Percentiles rank a stretch among this genome's conserved stretches.
Evolutionary conservation across 2,113 vertebrate species (phyloP).

Genomic region (Crypturellus undulatus): DNA sequence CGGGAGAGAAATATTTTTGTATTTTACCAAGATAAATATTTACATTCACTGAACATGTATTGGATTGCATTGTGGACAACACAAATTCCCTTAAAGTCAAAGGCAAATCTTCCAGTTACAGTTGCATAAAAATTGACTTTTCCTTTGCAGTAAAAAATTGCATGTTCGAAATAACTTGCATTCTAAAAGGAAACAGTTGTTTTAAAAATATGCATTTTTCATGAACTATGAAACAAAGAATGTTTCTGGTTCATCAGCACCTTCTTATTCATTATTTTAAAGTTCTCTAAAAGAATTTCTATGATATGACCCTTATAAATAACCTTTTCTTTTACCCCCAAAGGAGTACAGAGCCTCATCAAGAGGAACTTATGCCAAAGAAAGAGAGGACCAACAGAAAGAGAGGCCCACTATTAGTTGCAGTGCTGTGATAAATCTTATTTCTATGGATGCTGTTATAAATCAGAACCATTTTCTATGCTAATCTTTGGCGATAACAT

Average conservation of each 20-base stretch:
- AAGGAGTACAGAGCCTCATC: not conserved
- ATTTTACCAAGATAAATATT: not conserved
- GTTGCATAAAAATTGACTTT: not conserved
- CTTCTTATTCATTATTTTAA: not conserved
- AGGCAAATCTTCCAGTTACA: not conserved
- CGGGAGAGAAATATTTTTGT: not conserved
- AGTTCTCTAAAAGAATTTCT: not conserved
- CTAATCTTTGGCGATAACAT: not conserved
- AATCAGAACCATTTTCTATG: not conserved
- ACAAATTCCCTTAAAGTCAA: not conserved
- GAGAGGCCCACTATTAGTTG: not conserved
- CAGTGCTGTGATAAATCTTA: not conserved
- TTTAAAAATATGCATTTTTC: not conserved
- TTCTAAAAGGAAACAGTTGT: not conserved
- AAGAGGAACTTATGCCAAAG: not conserved
- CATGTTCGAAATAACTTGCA: not conserved
- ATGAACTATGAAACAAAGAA: not conserved
- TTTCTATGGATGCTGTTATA: not conserved
- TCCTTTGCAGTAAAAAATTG: not conserved
- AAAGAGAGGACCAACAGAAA: not conserved
- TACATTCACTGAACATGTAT: not conserved
- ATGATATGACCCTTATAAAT: not conserved
- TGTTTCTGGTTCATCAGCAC: not conserved
- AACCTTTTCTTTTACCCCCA: not conserved
- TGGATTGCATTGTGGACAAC: not conserved